Base-by-base conservation (phyloP, 2,888 invertebrate species). In the Byasa hedistus region DNA sequence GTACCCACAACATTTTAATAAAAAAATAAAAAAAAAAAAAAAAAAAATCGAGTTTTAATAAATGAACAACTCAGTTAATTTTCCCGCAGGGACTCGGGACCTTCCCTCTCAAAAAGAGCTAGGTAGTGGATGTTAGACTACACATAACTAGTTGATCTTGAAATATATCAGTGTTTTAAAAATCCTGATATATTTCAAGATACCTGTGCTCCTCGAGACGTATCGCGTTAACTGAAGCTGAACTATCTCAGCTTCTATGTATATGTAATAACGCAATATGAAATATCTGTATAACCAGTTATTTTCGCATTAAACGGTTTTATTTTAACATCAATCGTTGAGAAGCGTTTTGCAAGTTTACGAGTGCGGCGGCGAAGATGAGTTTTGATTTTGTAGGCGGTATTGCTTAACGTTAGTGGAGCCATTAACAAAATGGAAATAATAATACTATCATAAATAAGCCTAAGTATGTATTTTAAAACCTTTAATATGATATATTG, bases 311-410 rank as follows among this genome's bases (percentile, higher is more conserved):
- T 48, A 63, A 59, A 63, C 66, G 55, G 44, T 56, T 59, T 51
- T 36, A 63, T 63, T 66, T 66, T 63, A 63, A 66, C 62, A 56
- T 59, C 56, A 52, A 54, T 36, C 36, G 27, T 44, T 44, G 19
- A 36, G 55, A 52, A 56, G 10, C n/a, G 59, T 67, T 63, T 67
- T 67, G 66, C 56, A 67, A 67, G 63, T 60, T 48, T 62, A 55
- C 59, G 48, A 51, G 65, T 54, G 51, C 22, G 48, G 24, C 27
- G 22, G 10, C n/a, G 55, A n/a, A 63, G 59, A 67, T 59, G 66
- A 48, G 32, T 62, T 44, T 58, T n/a, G 62, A 39, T 51, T n/a
- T 51, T 39, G 66, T 67, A 63, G 66, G 66, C 21, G 63, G 58
- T 8, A 55, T 67, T 63, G 23, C 63, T 55, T 10, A 67, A 67